phyloP scores from a whole-genome alignment of 1,140 invertebrate species.

The Harlomillsia oculata region DNA sequence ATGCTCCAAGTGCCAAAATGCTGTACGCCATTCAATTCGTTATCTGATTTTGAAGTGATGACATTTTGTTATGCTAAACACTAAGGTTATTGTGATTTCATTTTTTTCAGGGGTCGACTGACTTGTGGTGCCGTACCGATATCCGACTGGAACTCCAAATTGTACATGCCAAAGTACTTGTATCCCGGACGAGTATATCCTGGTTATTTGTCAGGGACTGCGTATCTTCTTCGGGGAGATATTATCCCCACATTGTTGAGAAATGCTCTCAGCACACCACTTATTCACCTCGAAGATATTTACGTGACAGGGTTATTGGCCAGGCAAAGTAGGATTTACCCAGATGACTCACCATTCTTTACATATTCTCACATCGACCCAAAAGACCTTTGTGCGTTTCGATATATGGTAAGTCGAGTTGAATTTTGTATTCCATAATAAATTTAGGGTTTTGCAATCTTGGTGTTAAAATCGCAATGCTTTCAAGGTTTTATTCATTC shows the following conservation, averaged over 20 bases:
- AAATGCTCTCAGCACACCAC: slow-evolving; percentile 54
- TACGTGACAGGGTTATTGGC: slow-evolving; percentile 50
- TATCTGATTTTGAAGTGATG: slow-evolving; percentile 1
- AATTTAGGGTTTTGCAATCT: too few species aligned
- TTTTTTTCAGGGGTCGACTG: slow-evolving; percentile 23
- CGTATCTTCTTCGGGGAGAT: slow-evolving; percentile 66
- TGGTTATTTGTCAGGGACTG: slow-evolving; percentile 72
- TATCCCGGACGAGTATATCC: slow-evolving; percentile 63
- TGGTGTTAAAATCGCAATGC: too few species aligned
- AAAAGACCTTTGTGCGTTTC: slow-evolving; percentile 29
- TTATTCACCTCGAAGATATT: slow-evolving; percentile 74
- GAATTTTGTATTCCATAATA: too few species aligned
- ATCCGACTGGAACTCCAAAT: slow-evolving; percentile 37
- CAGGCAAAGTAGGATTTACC: slow-evolving; percentile 43
- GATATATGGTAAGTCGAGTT: slow-evolving; percentile 30
- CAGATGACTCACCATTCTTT: slow-evolving; percentile 51
- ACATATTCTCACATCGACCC: slow-evolving; percentile 44
- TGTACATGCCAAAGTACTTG: slow-evolving; percentile 61
- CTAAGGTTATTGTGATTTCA: slow-evolving; percentile 1
- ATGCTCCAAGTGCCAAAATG: slow-evolving; percentile 29
- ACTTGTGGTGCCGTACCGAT: slow-evolving; percentile 36
- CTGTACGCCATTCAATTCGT: slow-evolving; percentile 23
- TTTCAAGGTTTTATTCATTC: too few species aligned
- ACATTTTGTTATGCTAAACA: neutral
- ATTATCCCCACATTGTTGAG: slow-evolving; percentile 57